Percentiles rank a stretch among this genome's conserved stretches.
These are phyloP conservation scores for Trichomalopsis sarcophagae DNA, from an alignment of 1,140 invertebrate genomes.

Conservation along the genomic window DNA sequence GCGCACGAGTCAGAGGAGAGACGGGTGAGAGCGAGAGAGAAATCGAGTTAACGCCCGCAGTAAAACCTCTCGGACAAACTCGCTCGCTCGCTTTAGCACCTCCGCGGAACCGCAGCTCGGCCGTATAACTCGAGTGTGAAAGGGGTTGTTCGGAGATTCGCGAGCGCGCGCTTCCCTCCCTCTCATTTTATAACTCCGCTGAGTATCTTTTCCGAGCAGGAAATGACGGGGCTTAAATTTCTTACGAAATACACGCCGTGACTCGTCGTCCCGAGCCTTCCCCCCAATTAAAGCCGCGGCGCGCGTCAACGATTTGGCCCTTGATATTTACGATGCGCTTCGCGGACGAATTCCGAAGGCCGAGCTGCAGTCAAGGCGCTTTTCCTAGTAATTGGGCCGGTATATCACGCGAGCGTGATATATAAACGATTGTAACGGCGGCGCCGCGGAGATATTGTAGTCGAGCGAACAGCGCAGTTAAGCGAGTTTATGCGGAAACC, in stretches of 20 bases:
- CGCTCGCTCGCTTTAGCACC: conserved; percentile 62
- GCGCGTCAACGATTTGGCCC: not conserved
- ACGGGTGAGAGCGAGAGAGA: conserved; percentile 53
- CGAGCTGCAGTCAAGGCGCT: too few species aligned
- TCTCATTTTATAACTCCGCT: conserved; percentile 44
- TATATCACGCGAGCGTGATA: not conserved
- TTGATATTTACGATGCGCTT: not conserved
- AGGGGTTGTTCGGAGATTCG: conserved; percentile 56
- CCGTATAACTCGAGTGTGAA: conserved; percentile 55
- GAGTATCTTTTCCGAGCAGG: conserved; percentile 37
- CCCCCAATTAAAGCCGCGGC: conserved; percentile 1
- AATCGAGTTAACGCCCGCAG: conserved; percentile 62
- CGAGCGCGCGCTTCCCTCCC: conserved; percentile 21
- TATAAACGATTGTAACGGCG: not conserved
- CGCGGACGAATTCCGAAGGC: too few species aligned
- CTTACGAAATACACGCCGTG: not conserved
- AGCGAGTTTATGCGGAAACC: not conserved
- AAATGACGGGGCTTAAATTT: conserved; percentile 41
- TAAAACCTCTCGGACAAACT: conserved; percentile 63
- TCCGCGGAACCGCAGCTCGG: conserved; percentile 58
- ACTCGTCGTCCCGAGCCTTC: not conserved
- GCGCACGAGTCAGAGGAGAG: not conserved
- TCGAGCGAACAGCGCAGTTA: not conserved
- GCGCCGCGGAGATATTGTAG: not conserved
- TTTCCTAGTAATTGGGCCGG: not conserved